Percentiles rank a stretch among this genome's conserved stretches.
These are phyloP conservation scores for Drosophila guanche DNA, from an alignment of 1,140 invertebrate species.

Conservation along the genomic window DNA sequence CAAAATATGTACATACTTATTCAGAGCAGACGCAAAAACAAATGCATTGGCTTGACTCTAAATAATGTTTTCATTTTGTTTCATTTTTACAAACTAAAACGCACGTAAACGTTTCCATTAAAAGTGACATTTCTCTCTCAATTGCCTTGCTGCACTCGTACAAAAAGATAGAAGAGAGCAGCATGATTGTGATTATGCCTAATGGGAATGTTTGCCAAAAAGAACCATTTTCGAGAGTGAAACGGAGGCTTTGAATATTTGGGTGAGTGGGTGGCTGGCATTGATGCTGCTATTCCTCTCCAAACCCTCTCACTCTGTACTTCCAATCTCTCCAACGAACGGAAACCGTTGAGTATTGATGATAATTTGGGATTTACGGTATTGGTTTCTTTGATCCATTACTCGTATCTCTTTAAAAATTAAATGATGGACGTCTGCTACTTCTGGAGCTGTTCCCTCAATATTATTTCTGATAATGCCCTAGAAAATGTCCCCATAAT, in stretches of 20 bases:
- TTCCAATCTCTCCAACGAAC: too few species aligned
- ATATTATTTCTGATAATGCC: constrained; percentile 6
- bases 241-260: constrained; percentile 20
- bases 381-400: too few species aligned
- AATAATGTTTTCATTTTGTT: constrained; percentile 32
- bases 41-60: constrained; percentile 49
- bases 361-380: too few species aligned
- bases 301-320: too few species aligned
- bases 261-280: constrained; percentile 32
- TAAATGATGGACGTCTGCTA: constrained; percentile 11
- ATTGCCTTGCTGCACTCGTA: constrained; percentile 11
- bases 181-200: constrained; percentile 6
- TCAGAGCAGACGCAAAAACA: constrained; percentile 43
- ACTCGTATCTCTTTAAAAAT: too few species aligned
- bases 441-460: constrained; percentile 6
- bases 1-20: constrained; percentile 17
- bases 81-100: constrained; percentile 46
- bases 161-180: too few species aligned
- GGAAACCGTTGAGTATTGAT: too few species aligned
- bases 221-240: constrained; percentile 6
- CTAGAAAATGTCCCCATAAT: constrained; percentile 32
- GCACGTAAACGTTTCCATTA: constrained; percentile 21
- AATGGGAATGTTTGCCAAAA: constrained; percentile 46
- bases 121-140: constrained; percentile 45
- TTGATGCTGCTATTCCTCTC: constrained; percentile 5